phyloP scores from a whole-genome alignment of 2,888 invertebrate genomes.

The Hirtodrosophila cameraria region DNA sequence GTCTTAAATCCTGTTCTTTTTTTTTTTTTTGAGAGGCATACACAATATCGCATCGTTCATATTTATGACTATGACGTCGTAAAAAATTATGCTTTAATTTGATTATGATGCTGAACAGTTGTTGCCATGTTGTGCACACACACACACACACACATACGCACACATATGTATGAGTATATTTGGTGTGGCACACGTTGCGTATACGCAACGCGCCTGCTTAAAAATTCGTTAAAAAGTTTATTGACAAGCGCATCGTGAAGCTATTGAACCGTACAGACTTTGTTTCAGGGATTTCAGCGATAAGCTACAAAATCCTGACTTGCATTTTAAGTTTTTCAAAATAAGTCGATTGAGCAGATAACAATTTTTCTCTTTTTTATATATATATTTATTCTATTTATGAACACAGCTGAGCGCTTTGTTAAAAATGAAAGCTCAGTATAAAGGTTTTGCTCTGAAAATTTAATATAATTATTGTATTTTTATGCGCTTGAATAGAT shows the following conservation, averaged over 20 bases:
- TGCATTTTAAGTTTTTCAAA: conserved; percentile 47
- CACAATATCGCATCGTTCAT: conserved; percentile 70
- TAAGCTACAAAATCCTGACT: conserved; percentile 48
- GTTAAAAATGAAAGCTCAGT: neutral
- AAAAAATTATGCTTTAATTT: conserved; percentile 80
- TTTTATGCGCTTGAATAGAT: too few relatives aligned
- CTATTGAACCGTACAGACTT: conserved; percentile 32
- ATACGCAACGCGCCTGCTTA: conserved; percentile 59
- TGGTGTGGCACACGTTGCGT: conserved; percentile 41
- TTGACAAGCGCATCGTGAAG: conserved; percentile 49
- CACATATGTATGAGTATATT: neutral
- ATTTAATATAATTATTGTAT: neutral
- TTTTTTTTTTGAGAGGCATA: conserved; percentile 32
- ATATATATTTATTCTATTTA: conserved; percentile 18
- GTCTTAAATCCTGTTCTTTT: neutral
- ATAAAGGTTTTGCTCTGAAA: neutral
- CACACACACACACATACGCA: conserved; percentile 3
- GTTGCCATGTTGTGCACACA: conserved; percentile 23
- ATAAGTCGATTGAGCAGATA: conserved; percentile 8
- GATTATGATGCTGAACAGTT: conserved; percentile 65
- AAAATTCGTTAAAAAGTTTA: conserved; percentile 68
- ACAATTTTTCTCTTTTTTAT: conserved; percentile 2
- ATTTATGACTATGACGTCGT: conserved; percentile 78
- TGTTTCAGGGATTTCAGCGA: conserved; percentile 9
- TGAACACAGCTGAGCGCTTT: conserved; percentile 9